These are phyloP conservation scores for Aurelia coerulea DNA, from an alignment of 30 jellyfish, hydroid and myxozoan species.

Conservation along the genomic window DNA sequence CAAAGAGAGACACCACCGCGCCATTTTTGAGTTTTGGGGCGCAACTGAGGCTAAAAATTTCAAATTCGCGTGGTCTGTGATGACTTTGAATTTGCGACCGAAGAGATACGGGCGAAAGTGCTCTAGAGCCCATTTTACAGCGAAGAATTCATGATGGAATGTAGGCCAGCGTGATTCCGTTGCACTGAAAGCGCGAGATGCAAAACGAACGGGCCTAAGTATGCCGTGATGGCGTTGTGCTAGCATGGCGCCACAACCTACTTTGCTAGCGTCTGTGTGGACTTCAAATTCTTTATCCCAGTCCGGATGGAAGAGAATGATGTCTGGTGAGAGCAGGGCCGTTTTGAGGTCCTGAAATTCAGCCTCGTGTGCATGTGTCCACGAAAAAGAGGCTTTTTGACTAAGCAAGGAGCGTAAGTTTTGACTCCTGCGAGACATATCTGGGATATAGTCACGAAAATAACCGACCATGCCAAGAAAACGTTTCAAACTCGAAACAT, in stretches of 20 bases:
- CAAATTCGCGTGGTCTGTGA: too few relatives aligned
- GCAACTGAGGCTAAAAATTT: too few relatives aligned
- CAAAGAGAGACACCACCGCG: too few relatives aligned
- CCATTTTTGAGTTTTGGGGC: too few relatives aligned
- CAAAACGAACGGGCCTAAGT: constrained; percentile 28
- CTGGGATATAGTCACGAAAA: constrained; percentile 14
- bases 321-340: constrained; percentile 10
- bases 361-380: constrained; percentile 29
- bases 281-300: constrained; percentile 22
- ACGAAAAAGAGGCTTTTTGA: constrained; percentile 12
- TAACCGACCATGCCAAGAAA: constrained; percentile 51
- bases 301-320: constrained; percentile 19
- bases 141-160: constrained; percentile 24
- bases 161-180: constrained; percentile 39
- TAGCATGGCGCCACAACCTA: constrained; percentile 35
- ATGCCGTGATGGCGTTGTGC: constrained; percentile 2
- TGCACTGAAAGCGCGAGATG: constrained; percentile 10
- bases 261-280: constrained; percentile 28
- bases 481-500: background rate
- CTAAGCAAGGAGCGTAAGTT: constrained; percentile 1
- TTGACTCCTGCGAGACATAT: constrained; percentile 7
- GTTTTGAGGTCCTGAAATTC: constrained; percentile 12
- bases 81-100: constrained; percentile 29
- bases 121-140: constrained; percentile 47
- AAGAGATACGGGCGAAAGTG: constrained; percentile 45